Conservation (phyloP, 2,113 vertebrate species). For the Oreocharis arfaki region DNA sequence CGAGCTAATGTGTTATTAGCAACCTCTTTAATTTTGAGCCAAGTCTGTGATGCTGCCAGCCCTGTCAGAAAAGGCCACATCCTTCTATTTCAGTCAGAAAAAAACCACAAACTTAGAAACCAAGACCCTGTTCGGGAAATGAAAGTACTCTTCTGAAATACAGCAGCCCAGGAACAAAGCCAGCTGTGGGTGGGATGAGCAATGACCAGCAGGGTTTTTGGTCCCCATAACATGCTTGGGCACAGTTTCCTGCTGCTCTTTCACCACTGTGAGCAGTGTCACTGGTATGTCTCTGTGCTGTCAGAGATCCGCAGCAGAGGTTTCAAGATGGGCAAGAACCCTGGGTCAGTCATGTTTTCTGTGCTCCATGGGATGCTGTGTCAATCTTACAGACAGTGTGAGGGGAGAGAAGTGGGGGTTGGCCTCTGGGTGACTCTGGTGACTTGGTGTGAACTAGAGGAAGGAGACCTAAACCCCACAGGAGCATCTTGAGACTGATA, state of each 20-base stretch:
- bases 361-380: fast-evolving
- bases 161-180: not conserved
- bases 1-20: not conserved
- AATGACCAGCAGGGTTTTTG: not conserved
- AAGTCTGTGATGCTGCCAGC: not conserved
- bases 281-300: not conserved
- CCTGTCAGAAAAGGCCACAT: not conserved
- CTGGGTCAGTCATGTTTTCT: not conserved
- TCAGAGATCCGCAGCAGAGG: not conserved
- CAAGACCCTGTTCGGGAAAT: not conserved
- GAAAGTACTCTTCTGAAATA: not conserved
- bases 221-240: not conserved
- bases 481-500: not conserved
- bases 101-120: not conserved
- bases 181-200: not conserved
- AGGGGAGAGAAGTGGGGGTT: not conserved
- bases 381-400: fast-evolving
- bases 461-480: not conserved
- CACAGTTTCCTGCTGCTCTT: not conserved
- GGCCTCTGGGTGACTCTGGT: not conserved
- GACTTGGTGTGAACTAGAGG: not conserved
- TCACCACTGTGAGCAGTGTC: not conserved
- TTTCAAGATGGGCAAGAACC: not conserved
- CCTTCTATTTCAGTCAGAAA: not conserved
- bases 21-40: not conserved